Base-by-base conservation (phyloP, 1,140 invertebrate species). In the Sarcophaga peregrina region DNA sequence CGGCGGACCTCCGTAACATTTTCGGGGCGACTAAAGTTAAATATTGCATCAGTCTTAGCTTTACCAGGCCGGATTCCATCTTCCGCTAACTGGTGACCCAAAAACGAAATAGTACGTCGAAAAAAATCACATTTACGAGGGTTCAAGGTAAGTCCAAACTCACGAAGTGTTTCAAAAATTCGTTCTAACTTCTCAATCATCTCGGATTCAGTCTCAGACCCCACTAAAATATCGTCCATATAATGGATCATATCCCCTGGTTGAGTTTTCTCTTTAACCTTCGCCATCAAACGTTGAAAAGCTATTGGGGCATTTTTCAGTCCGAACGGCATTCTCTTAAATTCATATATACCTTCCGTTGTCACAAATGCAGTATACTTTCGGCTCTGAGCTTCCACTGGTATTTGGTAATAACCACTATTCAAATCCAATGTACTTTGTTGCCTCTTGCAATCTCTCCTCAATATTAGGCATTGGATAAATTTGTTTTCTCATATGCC, bases 301-400 rank as follows among this genome's bases (percentile, higher is more conserved):
- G 87, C 86, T 2, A 84, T 37, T 0, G 85, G 85, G 0, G 86
- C 85, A 83, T 88, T 90, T 58, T 84, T 84, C 0, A 90, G 81
- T 5, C 90, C 88, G 80, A 90, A 90, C 0, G 89, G 89, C 80
- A 89, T 87, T 90, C 86, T 91, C 92, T 93, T 94, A 82, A 87
- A 88, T 4, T 91, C 91, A 83, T 91, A 93, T 48, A 89, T 87
- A 5, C 82, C 86, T 82, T 91, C 90, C 0, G 87, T 86, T 0
- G 90, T 91, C 3, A 91, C 88, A 81, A 91, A 91, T 0, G 87
- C 91, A 1, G 90, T 91, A 68, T 58, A 83, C 62, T 87, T 82
- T 81, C 84, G 54, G 52, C 85, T 86, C 3, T 84, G 72, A 68
- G 25, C 3, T 1, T 81, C 84, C 6, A 87, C 68, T 47, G 76